phyloP scores from a whole-genome alignment of 2,888 invertebrate species.

The Lasioglossum zephyrum region DNA sequence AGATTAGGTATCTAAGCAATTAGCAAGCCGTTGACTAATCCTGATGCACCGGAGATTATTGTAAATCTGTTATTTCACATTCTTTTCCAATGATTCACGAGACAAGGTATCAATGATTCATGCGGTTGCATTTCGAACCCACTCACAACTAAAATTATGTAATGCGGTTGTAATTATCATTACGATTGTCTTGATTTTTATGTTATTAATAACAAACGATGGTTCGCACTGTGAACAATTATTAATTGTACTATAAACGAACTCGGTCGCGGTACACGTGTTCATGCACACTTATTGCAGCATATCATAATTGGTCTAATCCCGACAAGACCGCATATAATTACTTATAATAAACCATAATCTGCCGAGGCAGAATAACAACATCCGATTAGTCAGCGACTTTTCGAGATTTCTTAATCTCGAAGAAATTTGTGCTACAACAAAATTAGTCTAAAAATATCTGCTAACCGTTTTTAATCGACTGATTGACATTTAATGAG shows the following conservation, averaged over 20 bases:
- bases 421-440: constrained; percentile 21
- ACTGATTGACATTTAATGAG: neutral
- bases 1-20: neutral
- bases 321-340: constrained; percentile 9
- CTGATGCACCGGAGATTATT: neutral
- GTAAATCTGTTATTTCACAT: neutral
- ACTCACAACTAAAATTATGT: neutral
- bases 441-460: constrained; percentile 13
- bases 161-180: neutral
- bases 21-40: neutral
- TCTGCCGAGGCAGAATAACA: constrained; percentile 15
- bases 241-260: neutral
- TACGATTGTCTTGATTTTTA: neutral
- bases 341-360: constrained; percentile 34
- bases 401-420: constrained; percentile 9
- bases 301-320: constrained; percentile 49
- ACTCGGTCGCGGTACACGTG: too few species aligned
- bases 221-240: neutral
- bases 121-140: neutral
- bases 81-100: neutral
- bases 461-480: constrained; percentile 3
- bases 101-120: neutral
- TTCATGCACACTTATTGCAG: constrained; percentile 13
- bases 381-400: constrained; percentile 18
- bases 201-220: neutral